Conservation (phyloP, 1,140 invertebrate genomes). For the Cyphomyrmex costatus region DNA sequence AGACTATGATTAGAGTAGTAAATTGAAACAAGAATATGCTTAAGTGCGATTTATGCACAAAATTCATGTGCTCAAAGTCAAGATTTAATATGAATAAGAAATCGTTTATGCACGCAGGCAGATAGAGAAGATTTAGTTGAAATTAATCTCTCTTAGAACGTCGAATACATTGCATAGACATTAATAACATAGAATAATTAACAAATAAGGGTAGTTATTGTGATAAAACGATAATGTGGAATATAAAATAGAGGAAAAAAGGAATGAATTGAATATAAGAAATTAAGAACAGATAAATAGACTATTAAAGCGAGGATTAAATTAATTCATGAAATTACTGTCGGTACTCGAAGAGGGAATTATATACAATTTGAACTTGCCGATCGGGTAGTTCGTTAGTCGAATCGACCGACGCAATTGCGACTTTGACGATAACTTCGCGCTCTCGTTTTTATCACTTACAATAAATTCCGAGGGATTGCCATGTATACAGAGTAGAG, state of each 20-base stretch:
- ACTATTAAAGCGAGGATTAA: neutral
- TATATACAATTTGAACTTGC: neutral
- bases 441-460: slow-evolving; percentile 55
- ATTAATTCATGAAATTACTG: slow-evolving; percentile 8
- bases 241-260: neutral
- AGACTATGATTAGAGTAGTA: neutral
- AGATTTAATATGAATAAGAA: slow-evolving; percentile 9
- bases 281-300: neutral
- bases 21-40: neutral
- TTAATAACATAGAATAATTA: slow-evolving; percentile 23
- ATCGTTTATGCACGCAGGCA: neutral
- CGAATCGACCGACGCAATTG: slow-evolving; percentile 1
- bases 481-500: slow-evolving; percentile 18
- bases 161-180: neutral
- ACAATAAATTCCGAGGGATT: slow-evolving; percentile 56
- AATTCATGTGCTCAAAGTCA: neutral
- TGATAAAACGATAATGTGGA: neutral
- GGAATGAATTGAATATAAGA: neutral
- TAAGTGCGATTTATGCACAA: neutral
- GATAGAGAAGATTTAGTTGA: slow-evolving; percentile 18
- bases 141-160: slow-evolving; percentile 20
- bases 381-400: slow-evolving; percentile 11
- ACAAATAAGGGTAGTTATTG: neutral
- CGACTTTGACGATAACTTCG: slow-evolving; percentile 45
- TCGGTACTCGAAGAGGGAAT: neutral